These are phyloP conservation scores for Aethes cnicana DNA, from an alignment of 2,888 invertebrate species.

Conservation along the genomic window DNA sequence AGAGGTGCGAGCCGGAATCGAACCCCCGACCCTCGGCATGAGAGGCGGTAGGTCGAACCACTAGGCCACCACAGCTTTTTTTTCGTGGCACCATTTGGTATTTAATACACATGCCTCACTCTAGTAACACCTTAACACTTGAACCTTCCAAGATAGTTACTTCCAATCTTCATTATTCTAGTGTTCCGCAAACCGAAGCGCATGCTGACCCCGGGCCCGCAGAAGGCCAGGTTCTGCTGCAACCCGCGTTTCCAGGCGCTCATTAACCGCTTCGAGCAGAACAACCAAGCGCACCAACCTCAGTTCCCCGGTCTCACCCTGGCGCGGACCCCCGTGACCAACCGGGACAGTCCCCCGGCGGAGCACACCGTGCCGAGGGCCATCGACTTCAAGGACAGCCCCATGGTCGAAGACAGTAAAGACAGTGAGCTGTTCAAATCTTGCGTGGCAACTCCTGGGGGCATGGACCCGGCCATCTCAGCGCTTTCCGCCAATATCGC, in stretches of 20 bases:
- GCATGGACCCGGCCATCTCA: conserved; percentile 58
- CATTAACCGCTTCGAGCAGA: conserved; percentile 71
- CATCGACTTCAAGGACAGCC: conserved; percentile 74
- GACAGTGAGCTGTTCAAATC: conserved; percentile 70
- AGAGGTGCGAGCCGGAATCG: no score
- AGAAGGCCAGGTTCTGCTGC: conserved; percentile 54
- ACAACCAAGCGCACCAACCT: conserved; percentile 26
- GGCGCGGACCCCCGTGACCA: conserved; percentile 59
- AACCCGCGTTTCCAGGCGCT: conserved; percentile 76
- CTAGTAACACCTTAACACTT: no score
- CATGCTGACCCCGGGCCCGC: conserved; percentile 75
- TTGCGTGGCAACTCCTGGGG: conserved; percentile 58
- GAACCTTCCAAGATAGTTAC: not conserved
- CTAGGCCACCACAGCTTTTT: no score
- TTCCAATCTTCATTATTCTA: conserved; percentile 41
- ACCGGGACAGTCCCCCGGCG: conserved; percentile 55
- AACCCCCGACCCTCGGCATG: no score
- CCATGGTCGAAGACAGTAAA: conserved; percentile 55
- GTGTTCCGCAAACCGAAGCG: conserved; percentile 74
- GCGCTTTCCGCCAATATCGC: conserved; percentile 55
- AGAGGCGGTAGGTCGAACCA: no score
- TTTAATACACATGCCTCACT: no score
- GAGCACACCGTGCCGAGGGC: conserved; percentile 65
- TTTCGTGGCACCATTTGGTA: no score
- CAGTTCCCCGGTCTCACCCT: conserved; percentile 35